phyloP scores from a whole-genome alignment of 2,797 vertebrate species.

The Malurus leucopterus region DNA sequence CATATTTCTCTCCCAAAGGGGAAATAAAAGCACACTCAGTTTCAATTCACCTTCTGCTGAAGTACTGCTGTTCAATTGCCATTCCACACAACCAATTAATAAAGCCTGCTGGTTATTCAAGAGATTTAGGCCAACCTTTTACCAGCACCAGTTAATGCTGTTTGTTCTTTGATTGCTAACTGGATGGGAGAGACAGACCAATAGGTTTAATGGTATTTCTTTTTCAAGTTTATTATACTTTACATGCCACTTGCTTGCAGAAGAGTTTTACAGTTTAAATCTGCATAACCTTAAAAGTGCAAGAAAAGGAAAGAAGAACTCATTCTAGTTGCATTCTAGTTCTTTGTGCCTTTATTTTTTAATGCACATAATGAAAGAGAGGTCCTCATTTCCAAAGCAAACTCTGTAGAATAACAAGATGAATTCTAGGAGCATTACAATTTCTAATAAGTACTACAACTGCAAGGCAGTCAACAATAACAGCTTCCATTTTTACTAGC shows the following conservation, averaged over 20 bases:
- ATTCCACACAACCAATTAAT: not conserved
- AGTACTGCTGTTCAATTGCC: not conserved
- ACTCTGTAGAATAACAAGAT: not conserved
- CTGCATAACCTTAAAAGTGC: not conserved
- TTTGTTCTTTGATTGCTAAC: not conserved
- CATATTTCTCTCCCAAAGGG: not conserved
- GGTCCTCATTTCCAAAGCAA: not conserved
- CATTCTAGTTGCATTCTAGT: not conserved
- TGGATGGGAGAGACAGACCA: not conserved
- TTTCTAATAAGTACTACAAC: constrained; percentile 38
- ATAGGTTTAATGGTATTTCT: not conserved
- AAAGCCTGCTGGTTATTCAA: not conserved
- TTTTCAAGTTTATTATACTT: not conserved
- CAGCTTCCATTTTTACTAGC: constrained; percentile 15
- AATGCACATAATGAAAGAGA: not conserved
- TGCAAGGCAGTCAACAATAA: constrained; percentile 21
- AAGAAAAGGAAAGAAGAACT: not conserved
- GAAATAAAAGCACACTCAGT: not conserved
- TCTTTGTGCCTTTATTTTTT: not conserved
- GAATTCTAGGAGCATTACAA: not conserved
- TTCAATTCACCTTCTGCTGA: not conserved
- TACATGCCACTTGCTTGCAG: not conserved
- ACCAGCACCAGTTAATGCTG: not conserved
- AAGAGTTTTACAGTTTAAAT: not conserved
- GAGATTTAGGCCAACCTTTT: not conserved